phyloP scores from a whole-genome alignment of 2,888 invertebrate species.

The Heliconius sara region DNA sequence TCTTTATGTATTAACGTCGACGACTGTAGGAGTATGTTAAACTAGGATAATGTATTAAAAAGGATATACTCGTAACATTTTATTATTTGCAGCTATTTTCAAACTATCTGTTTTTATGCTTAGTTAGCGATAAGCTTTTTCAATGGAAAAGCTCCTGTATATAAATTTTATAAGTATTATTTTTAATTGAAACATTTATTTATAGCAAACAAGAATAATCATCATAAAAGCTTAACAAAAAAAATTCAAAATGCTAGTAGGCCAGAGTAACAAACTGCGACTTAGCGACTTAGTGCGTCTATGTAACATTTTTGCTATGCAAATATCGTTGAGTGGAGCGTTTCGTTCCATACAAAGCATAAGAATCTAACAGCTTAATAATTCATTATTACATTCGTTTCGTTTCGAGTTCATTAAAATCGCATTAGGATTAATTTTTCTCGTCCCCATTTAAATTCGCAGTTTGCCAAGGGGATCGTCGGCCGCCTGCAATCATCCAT shows the following conservation, averaged over 20 bases:
- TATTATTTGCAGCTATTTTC: neutral
- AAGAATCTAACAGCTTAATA: conserved; percentile 74
- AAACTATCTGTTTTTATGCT: neutral
- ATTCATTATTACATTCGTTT: conserved; percentile 81
- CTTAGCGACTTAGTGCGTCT: neutral
- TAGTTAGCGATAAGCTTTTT: no score
- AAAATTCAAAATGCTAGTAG: no score
- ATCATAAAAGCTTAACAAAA: no score
- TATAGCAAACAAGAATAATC: no score
- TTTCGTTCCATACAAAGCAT: conserved; percentile 38
- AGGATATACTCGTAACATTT: neutral
- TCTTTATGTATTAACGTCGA: conserved; percentile 54
- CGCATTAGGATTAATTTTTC: conserved; percentile 85
- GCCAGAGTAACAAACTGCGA: no score
- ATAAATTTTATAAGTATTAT: no score
- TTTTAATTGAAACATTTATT: no score
- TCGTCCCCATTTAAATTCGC: conserved; percentile 82
- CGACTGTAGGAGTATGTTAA: conserved; percentile 37
- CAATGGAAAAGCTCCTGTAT: no score
- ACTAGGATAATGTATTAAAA: neutral
- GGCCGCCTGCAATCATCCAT: conserved; percentile 79
- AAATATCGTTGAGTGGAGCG: no score
- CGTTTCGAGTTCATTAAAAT: conserved; percentile 83
- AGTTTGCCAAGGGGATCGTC: conserved; percentile 79
- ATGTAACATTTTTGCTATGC: neutral